Evolutionary conservation across 2,888 invertebrate genomes (phyloP).

Genomic region (Athalia rosae): DNA sequence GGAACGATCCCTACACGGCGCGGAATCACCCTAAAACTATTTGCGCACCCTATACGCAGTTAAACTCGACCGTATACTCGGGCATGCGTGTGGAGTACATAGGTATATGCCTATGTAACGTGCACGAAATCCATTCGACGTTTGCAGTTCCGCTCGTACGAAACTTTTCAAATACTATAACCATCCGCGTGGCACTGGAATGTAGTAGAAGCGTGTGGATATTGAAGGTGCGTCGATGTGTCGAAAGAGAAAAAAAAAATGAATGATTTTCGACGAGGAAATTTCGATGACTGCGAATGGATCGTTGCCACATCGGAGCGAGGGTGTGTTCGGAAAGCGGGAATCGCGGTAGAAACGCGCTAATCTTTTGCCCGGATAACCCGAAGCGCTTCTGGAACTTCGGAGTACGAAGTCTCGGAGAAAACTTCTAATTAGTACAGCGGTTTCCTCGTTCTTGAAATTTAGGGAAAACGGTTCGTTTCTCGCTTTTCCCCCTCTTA

Average conservation of each 20-base stretch:
- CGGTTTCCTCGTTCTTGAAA: neutral
- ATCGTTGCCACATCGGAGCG: slow-evolving; percentile 1
- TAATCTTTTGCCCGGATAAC: slow-evolving; percentile 39
- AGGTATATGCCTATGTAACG: too few species aligned
- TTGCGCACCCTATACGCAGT: slow-evolving; percentile 56
- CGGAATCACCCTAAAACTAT: slow-evolving; percentile 51
- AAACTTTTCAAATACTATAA: slow-evolving; percentile 50
- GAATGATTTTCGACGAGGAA: slow-evolving; percentile 5
- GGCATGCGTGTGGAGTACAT: neutral
- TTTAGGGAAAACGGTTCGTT: slow-evolving; percentile 17
- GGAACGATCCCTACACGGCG: neutral
- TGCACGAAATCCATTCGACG: neutral
- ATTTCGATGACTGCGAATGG: slow-evolving; percentile 21
- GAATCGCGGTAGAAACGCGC: neutral
- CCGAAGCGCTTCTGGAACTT: slow-evolving; percentile 12
- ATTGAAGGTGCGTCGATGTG: neutral
- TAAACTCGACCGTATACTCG: slow-evolving; percentile 58
- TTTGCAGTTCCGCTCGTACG: slow-evolving; percentile 45
- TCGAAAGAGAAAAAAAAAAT: slow-evolving; percentile 17
- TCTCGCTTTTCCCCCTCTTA: slow-evolving; percentile 1
- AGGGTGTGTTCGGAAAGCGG: neutral
- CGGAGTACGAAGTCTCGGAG: slow-evolving; percentile 13
- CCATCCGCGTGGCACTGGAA: too few species aligned
- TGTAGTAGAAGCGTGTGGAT: too few species aligned
- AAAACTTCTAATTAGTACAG: slow-evolving; percentile 35